A percentile compares a stretch with the other conserved stretches of the same genome.
Conservation (phyloP, 1,140 invertebrate species). For the Thrips palmi region DNA sequence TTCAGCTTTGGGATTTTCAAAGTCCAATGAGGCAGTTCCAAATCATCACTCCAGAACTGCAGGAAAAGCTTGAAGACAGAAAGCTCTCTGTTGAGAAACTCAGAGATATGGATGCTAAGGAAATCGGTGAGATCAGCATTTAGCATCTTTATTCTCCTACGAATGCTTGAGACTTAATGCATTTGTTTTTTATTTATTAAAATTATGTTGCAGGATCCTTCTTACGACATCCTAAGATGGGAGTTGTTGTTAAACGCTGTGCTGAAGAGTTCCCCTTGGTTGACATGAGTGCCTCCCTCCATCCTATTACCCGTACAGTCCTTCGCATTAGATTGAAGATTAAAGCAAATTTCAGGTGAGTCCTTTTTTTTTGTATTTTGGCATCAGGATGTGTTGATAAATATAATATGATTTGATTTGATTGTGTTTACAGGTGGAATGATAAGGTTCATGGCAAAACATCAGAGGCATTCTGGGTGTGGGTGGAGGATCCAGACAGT, state of each 20-base stretch:
- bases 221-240: slow-evolving; percentile 58
- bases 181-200: slow-evolving; percentile 8
- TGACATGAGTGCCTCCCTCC: slow-evolving; percentile 63
- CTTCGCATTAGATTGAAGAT: slow-evolving; percentile 72
- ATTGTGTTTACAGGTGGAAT: slow-evolving; percentile 46
- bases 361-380: slow-evolving; percentile 12
- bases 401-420: neutral
- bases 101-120: slow-evolving; percentile 68
- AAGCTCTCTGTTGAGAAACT: slow-evolving; percentile 56
- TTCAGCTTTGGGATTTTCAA: slow-evolving; percentile 74
- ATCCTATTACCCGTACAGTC: slow-evolving; percentile 89
- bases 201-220: slow-evolving; percentile 36
- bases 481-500: slow-evolving; percentile 89
- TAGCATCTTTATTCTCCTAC: slow-evolving; percentile 7
- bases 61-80: slow-evolving; percentile 63
- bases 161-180: neutral
- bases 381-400: slow-evolving; percentile 5
- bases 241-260: slow-evolving; percentile 58
- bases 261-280: slow-evolving; percentile 71
- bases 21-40: slow-evolving; percentile 75
- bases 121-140: slow-evolving; percentile 46
- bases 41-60: slow-evolving; percentile 52
- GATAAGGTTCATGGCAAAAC: slow-evolving; percentile 73
- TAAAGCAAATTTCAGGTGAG: slow-evolving; percentile 56
- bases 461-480: slow-evolving; percentile 89